A percentile compares a stretch with the other conserved stretches of the same genome.
phyloP scores from a whole-genome alignment of 2,888 invertebrate species.

The Lamproptera curius region DNA sequence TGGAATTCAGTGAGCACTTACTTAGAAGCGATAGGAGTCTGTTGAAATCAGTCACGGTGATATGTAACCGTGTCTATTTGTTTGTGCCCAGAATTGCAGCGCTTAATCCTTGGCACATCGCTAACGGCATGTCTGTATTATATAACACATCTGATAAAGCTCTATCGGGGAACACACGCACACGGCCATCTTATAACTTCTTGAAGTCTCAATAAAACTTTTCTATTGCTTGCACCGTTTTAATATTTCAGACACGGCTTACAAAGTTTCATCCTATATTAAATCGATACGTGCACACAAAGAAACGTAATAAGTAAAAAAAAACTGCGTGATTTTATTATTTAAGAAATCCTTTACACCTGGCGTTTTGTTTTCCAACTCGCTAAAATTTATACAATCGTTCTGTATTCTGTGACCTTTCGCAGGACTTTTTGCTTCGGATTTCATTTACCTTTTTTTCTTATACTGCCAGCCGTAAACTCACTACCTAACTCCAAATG shows the following conservation, averaged over 20 bases:
- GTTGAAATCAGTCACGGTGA: conserved; percentile 60
- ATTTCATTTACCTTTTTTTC: conserved; percentile 24
- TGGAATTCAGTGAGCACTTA: conserved; percentile 30
- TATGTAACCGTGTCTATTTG: conserved; percentile 67
- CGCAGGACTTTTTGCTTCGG: conserved; percentile 18
- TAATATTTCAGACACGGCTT: conserved; percentile 18
- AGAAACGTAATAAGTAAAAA: background rate
- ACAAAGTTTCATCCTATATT: conserved; percentile 13
- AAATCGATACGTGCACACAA: conserved; percentile 8
- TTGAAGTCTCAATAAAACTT: conserved; percentile 19
- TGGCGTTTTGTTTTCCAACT: conserved; percentile 14
- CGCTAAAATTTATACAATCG: conserved; percentile 18
- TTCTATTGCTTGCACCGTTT: conserved; percentile 20
- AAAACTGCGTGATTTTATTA: background rate
- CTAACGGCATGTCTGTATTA: conserved; percentile 61
- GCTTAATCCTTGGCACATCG: conserved; percentile 70
- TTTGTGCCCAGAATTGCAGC: conserved; percentile 63
- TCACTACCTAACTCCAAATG: conserved; percentile 22
- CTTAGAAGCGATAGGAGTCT: conserved; percentile 34
- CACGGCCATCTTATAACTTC: conserved; percentile 30
- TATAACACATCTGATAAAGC: conserved; percentile 41
- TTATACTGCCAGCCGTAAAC: conserved; percentile 21
- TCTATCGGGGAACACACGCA: conserved; percentile 31
- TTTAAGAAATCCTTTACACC: conserved; percentile 11
- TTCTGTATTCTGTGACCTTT: conserved; percentile 18